Evolutionary conservation across 2,113 vertebrate species (phyloP).

Genomic region (Anhinga rufa): DNA sequence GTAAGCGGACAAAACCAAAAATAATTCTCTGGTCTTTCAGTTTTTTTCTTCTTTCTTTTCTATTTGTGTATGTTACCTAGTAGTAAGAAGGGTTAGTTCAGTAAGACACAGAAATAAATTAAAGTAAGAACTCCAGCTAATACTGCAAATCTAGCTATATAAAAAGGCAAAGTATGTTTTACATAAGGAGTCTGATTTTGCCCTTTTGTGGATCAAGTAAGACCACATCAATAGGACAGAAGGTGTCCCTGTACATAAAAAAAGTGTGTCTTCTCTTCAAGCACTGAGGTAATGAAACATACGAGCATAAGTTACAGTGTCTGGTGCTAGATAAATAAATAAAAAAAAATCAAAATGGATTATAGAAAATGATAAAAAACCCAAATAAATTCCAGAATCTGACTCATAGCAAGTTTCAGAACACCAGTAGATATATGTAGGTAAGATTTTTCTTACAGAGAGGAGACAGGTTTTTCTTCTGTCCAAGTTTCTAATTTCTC

Average conservation of each 20-base stretch:
- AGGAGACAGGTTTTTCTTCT: neutral
- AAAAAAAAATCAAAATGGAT: neutral
- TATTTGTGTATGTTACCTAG: neutral
- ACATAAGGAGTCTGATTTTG: neutral
- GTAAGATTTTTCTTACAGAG: neutral
- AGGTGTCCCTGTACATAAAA: neutral
- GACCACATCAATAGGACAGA: neutral
- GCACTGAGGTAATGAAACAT: fast-evolving
- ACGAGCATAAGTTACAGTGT: neutral
- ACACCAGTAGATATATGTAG: neutral
- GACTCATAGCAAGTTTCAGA: neutral
- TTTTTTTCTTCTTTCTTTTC: neutral
- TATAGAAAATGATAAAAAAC: neutral
- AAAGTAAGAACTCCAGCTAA: neutral
- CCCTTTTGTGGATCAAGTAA: neutral
- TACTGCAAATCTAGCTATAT: neutral
- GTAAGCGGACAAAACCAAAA: slow-evolving; percentile 62
- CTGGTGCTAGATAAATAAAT: neutral
- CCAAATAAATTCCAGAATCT: neutral
- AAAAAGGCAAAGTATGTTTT: neutral
- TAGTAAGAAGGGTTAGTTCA: neutral
- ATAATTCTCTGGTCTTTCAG: neutral
- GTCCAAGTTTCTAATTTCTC: neutral
- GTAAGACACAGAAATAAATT: neutral
- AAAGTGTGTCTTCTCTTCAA: neutral